Conservation (phyloP, 1,140 invertebrate species). For the Cephus cinctus region DNA sequence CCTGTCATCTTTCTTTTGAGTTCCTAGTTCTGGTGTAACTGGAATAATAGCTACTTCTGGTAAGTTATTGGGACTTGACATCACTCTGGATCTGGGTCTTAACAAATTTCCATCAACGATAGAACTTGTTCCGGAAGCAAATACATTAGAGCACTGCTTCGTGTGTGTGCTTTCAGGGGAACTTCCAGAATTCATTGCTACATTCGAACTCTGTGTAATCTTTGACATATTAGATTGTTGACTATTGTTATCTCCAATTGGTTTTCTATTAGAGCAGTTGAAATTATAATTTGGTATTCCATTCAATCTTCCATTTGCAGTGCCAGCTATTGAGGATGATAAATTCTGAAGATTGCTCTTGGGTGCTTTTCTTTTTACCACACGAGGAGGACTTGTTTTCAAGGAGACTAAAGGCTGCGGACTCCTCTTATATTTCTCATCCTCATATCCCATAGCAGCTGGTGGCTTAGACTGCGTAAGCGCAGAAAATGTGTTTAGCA, state of each 20-base stretch:
- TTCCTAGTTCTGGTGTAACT: conserved; percentile 14
- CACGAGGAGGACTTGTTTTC: conserved; percentile 17
- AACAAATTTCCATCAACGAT: too few species aligned
- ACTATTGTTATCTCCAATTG: neutral
- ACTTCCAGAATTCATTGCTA: too few species aligned
- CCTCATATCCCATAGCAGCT: conserved; percentile 21
- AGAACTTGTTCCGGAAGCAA: too few species aligned
- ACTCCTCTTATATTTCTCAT: conserved; percentile 22
- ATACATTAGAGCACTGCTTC: too few species aligned
- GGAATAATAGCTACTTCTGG: conserved; percentile 24
- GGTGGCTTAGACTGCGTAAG: conserved; percentile 7
- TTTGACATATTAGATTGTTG: too few species aligned
- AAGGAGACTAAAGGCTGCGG: conserved; percentile 9
- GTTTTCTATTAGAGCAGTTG: too few species aligned
- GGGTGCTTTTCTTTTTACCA: conserved; percentile 23
- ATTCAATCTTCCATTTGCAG: neutral
- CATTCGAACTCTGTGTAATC: too few species aligned
- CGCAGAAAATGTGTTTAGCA: too few species aligned
- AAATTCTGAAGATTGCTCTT: conserved; percentile 3
- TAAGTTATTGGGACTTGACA: conserved; percentile 21
- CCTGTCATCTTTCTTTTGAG: conserved; percentile 11
- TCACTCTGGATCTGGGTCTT: conserved; percentile 24
- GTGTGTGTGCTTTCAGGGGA: too few species aligned
- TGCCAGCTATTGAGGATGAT: neutral
- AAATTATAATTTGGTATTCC: too few species aligned